Percentiles rank a stretch among this genome's conserved stretches.
These are phyloP conservation scores for Leptinotarsa lineolata DNA, from an alignment of 1,140 invertebrate species.

Conservation along the genomic window DNA sequence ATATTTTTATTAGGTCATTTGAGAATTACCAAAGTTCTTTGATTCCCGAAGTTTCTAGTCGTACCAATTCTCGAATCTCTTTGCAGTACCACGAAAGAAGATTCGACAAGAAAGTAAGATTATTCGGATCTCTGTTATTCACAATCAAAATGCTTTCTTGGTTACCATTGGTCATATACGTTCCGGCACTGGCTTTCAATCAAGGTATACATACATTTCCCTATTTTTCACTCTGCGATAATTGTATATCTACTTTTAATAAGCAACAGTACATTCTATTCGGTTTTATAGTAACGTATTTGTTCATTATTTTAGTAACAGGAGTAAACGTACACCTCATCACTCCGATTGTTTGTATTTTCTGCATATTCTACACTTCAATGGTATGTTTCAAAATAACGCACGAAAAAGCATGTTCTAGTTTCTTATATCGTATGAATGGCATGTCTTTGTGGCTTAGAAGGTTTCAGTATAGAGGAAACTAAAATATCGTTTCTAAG, in stretches of 20 bases:
- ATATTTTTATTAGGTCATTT: too few species aligned
- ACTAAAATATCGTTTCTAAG: too few species aligned
- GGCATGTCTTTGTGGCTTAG: too few species aligned
- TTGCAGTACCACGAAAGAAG: constrained; percentile 79
- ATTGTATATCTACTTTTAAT: too few species aligned
- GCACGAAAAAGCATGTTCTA: too few species aligned
- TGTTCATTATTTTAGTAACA: constrained; percentile 67
- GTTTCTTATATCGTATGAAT: too few species aligned
- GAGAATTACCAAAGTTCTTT: too few species aligned
- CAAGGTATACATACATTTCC: constrained; percentile 62
- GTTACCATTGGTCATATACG: constrained; percentile 74
- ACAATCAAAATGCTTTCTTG: constrained; percentile 70
- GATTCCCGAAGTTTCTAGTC: too few species aligned
- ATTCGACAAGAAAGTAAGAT: constrained; percentile 71
- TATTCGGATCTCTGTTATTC: constrained; percentile 77
- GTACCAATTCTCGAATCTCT: neutral
- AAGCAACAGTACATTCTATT: too few species aligned
- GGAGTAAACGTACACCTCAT: constrained; percentile 82
- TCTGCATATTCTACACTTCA: constrained; percentile 92
- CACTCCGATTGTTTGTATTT: constrained; percentile 81
- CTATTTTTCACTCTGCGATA: neutral
- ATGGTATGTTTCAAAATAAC: constrained; percentile 65
- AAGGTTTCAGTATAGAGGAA: too few species aligned
- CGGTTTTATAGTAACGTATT: neutral
- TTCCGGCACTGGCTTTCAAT: constrained; percentile 75